phyloP scores from a whole-genome alignment of 2,888 invertebrate genomes.

The Eilema griseolum region DNA sequence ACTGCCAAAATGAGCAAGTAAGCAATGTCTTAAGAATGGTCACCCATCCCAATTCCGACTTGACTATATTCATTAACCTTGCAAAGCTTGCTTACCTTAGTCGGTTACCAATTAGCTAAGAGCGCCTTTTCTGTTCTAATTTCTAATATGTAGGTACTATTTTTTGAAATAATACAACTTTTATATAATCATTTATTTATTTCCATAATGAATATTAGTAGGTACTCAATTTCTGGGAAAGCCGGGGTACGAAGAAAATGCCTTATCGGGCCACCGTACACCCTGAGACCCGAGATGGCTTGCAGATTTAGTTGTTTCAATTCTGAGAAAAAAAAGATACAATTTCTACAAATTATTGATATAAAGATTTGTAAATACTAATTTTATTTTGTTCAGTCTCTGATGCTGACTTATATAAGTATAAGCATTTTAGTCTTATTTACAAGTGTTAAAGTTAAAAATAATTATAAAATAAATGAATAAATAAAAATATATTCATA shows the following conservation, averaged over 20 bases:
- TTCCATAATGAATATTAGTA: slow-evolving; percentile 1
- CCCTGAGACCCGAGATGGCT: too few species aligned
- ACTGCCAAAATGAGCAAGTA: too few species aligned
- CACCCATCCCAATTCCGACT: too few species aligned
- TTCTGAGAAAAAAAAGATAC: too few species aligned
- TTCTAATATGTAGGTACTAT: not conserved
- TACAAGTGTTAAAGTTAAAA: not conserved
- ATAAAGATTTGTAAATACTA: not conserved
- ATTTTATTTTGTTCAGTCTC: not conserved
- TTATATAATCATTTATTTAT: slow-evolving; percentile 7
- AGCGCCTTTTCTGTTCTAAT: too few species aligned
- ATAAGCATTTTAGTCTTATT: not conserved
- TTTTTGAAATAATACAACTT: not conserved
- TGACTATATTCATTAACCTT: too few species aligned
- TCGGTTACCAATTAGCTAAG: too few species aligned
- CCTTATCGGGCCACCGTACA: too few species aligned
- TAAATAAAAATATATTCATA: not conserved
- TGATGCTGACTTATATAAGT: not conserved
- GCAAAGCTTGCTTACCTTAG: too few species aligned
- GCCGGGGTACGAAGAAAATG: too few species aligned
- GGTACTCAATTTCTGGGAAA: not conserved
- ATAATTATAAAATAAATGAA: not conserved
- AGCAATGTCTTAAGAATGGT: too few species aligned
- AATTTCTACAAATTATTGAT: not conserved
- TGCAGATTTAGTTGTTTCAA: too few species aligned